Percentiles rank a stretch among this genome's conserved stretches.
phyloP scores from a whole-genome alignment of 2,113 vertebrate species.

The Promerops cafer region DNA sequence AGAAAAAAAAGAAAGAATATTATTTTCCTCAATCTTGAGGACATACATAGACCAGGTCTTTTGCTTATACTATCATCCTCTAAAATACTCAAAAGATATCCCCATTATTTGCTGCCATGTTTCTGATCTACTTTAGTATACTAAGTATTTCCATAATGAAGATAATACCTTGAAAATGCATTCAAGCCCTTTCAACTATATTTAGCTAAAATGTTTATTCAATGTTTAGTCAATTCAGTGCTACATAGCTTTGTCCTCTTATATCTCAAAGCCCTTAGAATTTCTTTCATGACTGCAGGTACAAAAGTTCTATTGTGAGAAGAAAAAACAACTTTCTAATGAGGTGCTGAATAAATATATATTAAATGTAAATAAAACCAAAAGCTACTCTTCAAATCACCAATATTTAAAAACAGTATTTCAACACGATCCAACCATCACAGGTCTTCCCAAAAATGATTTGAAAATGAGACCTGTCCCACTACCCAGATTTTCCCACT shows the following conservation, averaged over 20 bases:
- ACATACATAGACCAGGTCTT: neutral
- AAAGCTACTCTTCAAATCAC: neutral
- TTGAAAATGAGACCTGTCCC: neutral
- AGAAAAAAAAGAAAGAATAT: neutral
- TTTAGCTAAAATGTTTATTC: neutral
- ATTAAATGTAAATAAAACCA: neutral
- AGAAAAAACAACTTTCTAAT: neutral
- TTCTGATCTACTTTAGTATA: neutral
- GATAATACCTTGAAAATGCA: neutral
- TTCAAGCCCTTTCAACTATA: neutral
- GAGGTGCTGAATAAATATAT: neutral
- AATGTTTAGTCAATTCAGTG: neutral
- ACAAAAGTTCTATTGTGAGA: neutral
- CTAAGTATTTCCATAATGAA: neutral
- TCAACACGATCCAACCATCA: neutral
- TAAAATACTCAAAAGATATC: neutral
- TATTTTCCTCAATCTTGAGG: neutral
- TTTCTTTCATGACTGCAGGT: neutral
- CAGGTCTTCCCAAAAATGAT: neutral
- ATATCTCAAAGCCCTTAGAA: neutral
- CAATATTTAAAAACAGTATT: neutral
- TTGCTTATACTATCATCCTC: neutral
- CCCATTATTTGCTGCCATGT: neutral
- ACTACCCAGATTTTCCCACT: neutral
- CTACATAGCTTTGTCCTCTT: neutral